phyloP scores from a whole-genome alignment of 2,113 vertebrate genomes.

The Seriola aureovittata region DNA sequence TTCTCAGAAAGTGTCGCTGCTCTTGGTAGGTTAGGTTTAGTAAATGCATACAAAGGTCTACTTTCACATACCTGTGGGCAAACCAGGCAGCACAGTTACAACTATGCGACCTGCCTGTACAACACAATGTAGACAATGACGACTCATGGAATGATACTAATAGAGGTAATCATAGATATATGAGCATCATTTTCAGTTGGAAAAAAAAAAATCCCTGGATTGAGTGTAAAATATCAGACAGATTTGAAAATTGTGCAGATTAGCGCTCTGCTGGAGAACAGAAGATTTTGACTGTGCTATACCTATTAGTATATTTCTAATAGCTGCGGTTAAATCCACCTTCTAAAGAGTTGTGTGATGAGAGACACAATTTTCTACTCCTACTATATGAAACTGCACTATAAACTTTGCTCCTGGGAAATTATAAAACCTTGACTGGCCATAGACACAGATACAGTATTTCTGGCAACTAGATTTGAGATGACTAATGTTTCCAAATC shows the following conservation, averaged over 20 bases:
- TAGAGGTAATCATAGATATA: neutral
- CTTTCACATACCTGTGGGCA: constrained; percentile 7
- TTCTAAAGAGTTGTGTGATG: constrained; percentile 4
- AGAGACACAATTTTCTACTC: neutral
- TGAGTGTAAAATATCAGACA: neutral
- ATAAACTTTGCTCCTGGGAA: neutral
- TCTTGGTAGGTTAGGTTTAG: neutral
- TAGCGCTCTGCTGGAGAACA: neutral
- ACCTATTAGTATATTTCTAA: neutral
- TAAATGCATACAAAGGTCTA: neutral
- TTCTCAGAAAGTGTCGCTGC: constrained; percentile 46
- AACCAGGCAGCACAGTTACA: neutral
- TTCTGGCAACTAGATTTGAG: neutral
- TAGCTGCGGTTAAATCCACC: neutral
- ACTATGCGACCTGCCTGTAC: neutral
- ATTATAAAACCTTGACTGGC: neutral
- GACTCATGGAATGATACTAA: neutral
- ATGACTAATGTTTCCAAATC: neutral
- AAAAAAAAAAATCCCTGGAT: neutral
- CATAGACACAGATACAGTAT: neutral
- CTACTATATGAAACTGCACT: neutral
- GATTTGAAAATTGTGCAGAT: neutral
- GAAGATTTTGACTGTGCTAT: neutral
- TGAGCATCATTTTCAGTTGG: neutral
- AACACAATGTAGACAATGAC: neutral